Conservation (phyloP, 2,797 vertebrate genomes). For the Amazona finschi region DNA sequence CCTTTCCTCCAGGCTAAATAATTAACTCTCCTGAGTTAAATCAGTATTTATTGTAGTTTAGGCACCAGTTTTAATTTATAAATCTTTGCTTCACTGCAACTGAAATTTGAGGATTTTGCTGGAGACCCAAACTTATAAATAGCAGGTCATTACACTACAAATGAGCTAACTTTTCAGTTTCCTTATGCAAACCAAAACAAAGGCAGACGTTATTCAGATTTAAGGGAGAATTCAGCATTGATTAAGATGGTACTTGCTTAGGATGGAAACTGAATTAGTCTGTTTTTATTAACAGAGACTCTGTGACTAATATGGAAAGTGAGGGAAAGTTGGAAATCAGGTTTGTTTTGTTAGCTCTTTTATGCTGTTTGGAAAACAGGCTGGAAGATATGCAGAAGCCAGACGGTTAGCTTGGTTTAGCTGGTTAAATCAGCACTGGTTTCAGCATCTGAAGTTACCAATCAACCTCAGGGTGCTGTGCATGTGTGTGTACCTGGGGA, state of each 20-base stretch:
- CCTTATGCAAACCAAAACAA: neutral
- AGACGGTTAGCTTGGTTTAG: neutral
- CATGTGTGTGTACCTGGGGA: neutral
- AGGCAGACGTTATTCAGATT: neutral
- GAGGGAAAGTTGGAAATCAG: neutral
- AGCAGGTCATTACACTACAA: neutral
- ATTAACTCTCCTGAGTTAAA: neutral
- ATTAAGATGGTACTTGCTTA: neutral
- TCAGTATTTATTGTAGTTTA: neutral
- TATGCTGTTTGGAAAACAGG: neutral
- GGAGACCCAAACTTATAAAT: neutral
- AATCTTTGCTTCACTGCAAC: neutral
- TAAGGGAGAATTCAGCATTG: neutral
- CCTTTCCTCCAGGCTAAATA: neutral
- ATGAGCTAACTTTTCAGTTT: neutral
- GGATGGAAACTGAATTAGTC: neutral
- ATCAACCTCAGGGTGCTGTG: neutral
- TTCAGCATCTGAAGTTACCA: neutral
- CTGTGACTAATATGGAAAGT: neutral
- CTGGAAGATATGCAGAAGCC: neutral
- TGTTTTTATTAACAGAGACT: neutral
- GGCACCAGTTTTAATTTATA: neutral
- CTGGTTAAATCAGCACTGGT: neutral
- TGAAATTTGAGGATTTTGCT: neutral
- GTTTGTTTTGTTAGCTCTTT: neutral